Evolutionary conservation across 2,888 invertebrate genomes (phyloP).

Genomic region (Galeopsomyia nigrocyanea): DNA sequence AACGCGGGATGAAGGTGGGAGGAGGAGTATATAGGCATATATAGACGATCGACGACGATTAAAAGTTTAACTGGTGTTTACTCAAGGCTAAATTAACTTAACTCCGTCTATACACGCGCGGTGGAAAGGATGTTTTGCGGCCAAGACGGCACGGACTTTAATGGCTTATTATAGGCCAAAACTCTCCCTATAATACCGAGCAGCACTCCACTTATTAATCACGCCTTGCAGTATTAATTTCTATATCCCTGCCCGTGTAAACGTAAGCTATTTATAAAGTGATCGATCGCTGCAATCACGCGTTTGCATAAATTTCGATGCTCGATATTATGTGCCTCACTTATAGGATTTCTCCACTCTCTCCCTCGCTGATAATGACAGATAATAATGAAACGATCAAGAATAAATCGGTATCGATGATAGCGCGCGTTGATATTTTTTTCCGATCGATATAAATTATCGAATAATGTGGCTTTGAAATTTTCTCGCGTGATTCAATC

Average conservation of each 20-base stretch:
- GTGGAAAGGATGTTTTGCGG: conserved; percentile 42
- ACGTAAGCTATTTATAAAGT: not conserved
- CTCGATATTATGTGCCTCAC: no score
- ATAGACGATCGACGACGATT: conserved; percentile 44
- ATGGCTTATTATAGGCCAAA: conserved; percentile 34
- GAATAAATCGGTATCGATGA: no score
- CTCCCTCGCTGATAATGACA: no score
- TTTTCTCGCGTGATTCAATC: no score
- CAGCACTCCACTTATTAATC: no score
- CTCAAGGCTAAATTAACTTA: conserved; percentile 48
- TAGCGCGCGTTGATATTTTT: no score
- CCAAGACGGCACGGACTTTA: conserved; percentile 39
- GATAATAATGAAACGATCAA: no score
- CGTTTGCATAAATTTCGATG: no score
- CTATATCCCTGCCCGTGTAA: not conserved
- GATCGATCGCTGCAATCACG: conserved; percentile 8
- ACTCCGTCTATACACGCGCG: conserved; percentile 20
- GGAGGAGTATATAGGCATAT: not conserved
- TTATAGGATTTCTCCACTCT: no score
- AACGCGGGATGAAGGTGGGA: no score
- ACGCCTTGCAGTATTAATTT: conserved; percentile 2
- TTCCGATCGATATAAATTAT: no score
- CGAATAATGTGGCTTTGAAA: no score
- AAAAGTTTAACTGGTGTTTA: conserved; percentile 50
- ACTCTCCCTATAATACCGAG: conserved; percentile 1